Conservation (phyloP, 2,797 vertebrate genomes). For the Nannoperca obscura region DNA sequence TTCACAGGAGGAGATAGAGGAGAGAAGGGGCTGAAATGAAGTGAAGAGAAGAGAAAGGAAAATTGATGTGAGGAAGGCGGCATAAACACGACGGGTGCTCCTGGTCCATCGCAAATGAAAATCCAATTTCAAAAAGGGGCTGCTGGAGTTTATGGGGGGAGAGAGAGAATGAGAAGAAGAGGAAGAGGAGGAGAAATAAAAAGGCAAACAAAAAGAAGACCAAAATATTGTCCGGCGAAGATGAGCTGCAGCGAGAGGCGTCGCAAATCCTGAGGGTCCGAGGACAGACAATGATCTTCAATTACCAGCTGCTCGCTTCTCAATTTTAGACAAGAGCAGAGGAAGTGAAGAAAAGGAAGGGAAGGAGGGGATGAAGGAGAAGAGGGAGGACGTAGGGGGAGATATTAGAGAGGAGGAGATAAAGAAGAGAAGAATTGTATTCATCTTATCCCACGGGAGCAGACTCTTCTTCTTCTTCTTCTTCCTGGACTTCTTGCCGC, state of each 20-base stretch:
- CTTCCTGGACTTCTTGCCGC: slow-evolving; percentile 27
- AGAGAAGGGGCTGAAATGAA: slow-evolving; percentile 57
- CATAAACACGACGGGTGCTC: slow-evolving; percentile 75
- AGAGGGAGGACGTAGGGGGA: slow-evolving; percentile 34
- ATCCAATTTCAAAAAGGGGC: slow-evolving; percentile 82
- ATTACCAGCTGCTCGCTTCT: slow-evolving; percentile 86
- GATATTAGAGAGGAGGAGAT: slow-evolving; percentile 39
- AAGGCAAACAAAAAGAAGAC: slow-evolving; percentile 62
- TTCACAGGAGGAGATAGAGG: slow-evolving; percentile 69
- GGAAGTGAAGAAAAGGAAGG: slow-evolving; percentile 51
- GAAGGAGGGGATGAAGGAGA: slow-evolving; percentile 23
- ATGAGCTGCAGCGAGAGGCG: slow-evolving; percentile 74
- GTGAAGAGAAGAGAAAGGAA: slow-evolving; percentile 59
- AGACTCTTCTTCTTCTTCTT: slow-evolving; percentile 26
- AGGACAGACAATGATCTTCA: slow-evolving; percentile 89
- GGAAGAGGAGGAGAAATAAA: neutral
- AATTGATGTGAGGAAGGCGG: slow-evolving; percentile 71
- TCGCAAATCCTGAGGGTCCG: slow-evolving; percentile 82
- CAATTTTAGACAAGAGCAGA: slow-evolving; percentile 84
- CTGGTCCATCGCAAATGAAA: slow-evolving; percentile 81
- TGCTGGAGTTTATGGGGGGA: slow-evolving; percentile 73
- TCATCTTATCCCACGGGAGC: slow-evolving; percentile 49
- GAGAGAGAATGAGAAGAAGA: neutral
- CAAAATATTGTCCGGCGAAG: slow-evolving; percentile 70
- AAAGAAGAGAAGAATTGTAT: slow-evolving; percentile 47